Conservation (phyloP, 1,140 invertebrate genomes). For the Cotesia typhae region DNA sequence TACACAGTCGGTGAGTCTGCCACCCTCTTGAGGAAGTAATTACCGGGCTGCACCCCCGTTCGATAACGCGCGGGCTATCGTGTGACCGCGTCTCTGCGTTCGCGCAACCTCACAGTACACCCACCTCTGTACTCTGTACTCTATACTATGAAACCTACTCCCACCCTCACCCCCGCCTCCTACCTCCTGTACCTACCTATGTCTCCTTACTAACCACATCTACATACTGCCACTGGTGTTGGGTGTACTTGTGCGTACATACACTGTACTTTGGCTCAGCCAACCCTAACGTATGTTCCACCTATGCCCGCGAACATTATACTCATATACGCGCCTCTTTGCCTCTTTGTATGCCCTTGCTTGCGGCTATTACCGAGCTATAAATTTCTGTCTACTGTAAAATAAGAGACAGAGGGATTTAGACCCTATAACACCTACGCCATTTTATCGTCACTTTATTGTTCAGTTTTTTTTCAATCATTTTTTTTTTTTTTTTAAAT, state of each 20-base stretch:
- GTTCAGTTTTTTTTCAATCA: too few relatives aligned
- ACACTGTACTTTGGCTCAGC: neutral
- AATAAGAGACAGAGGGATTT: neutral
- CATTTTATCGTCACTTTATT: constrained; percentile 3
- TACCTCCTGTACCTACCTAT: neutral
- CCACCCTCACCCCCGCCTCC: neutral
- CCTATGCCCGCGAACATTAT: constrained; percentile 35
- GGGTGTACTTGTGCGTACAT: neutral
- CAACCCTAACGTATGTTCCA: constrained; percentile 31
- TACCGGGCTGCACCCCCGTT: constrained; percentile 56
- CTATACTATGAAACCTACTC: neutral
- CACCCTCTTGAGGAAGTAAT: constrained; percentile 57
- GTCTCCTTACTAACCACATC: neutral
- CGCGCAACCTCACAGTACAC: constrained; percentile 31
- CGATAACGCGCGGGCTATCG: constrained; percentile 57
- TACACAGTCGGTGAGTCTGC: neutral
- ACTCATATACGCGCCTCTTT: constrained; percentile 23
- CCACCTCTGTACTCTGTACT: neutral
- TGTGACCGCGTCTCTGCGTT: constrained; percentile 34
- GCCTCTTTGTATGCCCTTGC: constrained; percentile 27
- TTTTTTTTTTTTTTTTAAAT: too few relatives aligned
- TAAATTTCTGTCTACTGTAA: constrained; percentile 23
- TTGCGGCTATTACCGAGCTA: constrained; percentile 30
- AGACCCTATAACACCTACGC: neutral
- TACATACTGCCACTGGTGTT: neutral